A percentile compares a stretch with the other conserved stretches of the same genome.
These are phyloP conservation scores for Aphodius granarius DNA, from an alignment of 2,888 invertebrate species.

Conservation along the genomic window DNA sequence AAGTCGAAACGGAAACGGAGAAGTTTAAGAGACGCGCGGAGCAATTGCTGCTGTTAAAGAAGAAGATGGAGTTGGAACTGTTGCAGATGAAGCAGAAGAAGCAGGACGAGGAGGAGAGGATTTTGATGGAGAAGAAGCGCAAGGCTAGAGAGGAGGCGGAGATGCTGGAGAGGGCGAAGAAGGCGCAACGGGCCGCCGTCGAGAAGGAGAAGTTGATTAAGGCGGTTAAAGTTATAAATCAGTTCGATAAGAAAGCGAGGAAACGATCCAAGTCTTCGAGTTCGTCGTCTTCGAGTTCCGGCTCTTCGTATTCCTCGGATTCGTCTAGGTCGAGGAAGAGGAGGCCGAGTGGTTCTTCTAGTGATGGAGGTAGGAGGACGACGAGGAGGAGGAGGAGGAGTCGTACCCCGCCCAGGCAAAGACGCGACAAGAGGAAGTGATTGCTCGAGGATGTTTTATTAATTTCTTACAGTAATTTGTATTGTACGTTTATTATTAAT, in stretches of 20 bases:
- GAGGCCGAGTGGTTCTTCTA: not conserved
- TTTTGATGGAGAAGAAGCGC: constrained; percentile 51
- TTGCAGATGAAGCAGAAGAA: constrained; percentile 59
- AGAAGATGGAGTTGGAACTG: constrained; percentile 63
- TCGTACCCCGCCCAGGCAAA: constrained; percentile 2
- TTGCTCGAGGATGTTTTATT: not conserved
- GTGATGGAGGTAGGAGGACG: too few relatives aligned
- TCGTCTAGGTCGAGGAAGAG: not conserved
- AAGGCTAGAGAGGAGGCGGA: constrained; percentile 54
- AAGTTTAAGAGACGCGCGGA: constrained; percentile 51
- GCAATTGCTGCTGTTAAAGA: constrained; percentile 58
- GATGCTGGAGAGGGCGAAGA: constrained; percentile 53
- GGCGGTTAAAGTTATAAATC: constrained; percentile 51
- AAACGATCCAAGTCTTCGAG: constrained; percentile 36
- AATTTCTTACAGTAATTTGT: not conserved
- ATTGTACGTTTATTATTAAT: not conserved
- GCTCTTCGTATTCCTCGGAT: constrained; percentile 26
- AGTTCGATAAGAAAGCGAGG: constrained; percentile 45
- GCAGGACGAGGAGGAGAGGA: constrained; percentile 54
- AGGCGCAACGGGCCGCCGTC: constrained; percentile 50
- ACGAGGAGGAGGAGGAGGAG: not conserved
- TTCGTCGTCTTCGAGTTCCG: constrained; percentile 35
- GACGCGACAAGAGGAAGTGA: constrained; percentile 2
- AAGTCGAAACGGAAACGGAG: constrained; percentile 44
- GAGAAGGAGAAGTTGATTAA: constrained; percentile 53